phyloP scores from a whole-genome alignment of 2,113 vertebrate species.

The Aleadryas rufinucha region DNA sequence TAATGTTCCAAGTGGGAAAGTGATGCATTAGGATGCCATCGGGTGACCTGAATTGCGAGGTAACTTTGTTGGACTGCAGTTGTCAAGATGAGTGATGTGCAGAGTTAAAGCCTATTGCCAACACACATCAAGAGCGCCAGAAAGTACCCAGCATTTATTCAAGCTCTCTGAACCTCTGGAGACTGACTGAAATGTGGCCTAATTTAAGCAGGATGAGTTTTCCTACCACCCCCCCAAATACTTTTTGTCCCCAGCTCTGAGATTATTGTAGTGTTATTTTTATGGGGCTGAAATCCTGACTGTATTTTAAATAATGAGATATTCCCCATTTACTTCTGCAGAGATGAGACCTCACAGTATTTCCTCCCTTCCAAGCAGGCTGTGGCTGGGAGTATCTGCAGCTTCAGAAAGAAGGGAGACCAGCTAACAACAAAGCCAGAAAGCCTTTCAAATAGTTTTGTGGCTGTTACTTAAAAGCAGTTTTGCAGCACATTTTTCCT shows the following conservation, averaged over 20 bases:
- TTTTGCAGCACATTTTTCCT: neutral
- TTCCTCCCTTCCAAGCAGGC: neutral
- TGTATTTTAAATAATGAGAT: slow-evolving; percentile 29
- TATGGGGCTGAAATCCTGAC: slow-evolving; percentile 1
- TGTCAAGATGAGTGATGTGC: slow-evolving; percentile 60
- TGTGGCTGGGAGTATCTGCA: neutral
- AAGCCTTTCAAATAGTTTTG: slow-evolving; percentile 3
- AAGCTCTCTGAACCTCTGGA: slow-evolving; percentile 36
- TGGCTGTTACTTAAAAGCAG: neutral
- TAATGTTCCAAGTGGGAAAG: slow-evolving; percentile 46
- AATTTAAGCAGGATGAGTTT: slow-evolving; percentile 37
- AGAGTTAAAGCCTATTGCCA: slow-evolving; percentile 57
- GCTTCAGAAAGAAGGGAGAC: slow-evolving; percentile 3
- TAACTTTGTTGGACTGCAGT: slow-evolving; percentile 58
- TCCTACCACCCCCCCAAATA: slow-evolving; percentile 5
- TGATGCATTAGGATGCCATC: slow-evolving; percentile 53
- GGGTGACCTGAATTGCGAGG: slow-evolving; percentile 38
- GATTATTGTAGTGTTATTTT: slow-evolving; percentile 23
- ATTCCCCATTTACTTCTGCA: neutral
- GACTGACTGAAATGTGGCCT: slow-evolving; percentile 13
- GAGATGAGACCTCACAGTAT: neutral
- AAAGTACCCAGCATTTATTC: slow-evolving; percentile 24
- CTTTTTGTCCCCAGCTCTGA: slow-evolving; percentile 6
- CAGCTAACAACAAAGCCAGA: neutral
- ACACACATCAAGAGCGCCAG: slow-evolving; percentile 9